Percentiles rank a stretch among this genome's conserved stretches.
phyloP scores from a whole-genome alignment of 2,797 vertebrate genomes.

The Australoheros facetus region DNA sequence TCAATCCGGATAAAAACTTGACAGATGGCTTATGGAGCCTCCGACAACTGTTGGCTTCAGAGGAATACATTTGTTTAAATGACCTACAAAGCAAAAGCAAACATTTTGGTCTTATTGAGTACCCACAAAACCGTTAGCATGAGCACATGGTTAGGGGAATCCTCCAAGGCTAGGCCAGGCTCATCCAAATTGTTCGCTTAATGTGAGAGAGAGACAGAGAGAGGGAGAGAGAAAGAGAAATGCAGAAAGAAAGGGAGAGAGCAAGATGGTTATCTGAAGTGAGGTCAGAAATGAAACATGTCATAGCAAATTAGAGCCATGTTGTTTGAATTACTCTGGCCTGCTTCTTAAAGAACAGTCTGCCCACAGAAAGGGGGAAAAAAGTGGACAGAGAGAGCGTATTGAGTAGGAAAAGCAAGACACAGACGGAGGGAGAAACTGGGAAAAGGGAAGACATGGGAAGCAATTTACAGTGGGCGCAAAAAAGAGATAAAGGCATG shows the following conservation, averaged over 20 bases:
- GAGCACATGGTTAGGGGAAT: slow-evolving; percentile 67
- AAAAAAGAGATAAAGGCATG: slow-evolving; percentile 53
- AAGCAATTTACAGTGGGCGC: slow-evolving; percentile 53
- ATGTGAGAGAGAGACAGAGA: slow-evolving; percentile 28
- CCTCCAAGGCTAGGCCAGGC: slow-evolving; percentile 64
- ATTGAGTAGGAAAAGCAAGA: slow-evolving; percentile 42
- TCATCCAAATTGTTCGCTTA: slow-evolving; percentile 63
- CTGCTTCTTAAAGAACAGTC: slow-evolving; percentile 72
- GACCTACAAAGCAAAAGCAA: slow-evolving; percentile 71
- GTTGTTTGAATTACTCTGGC: slow-evolving; percentile 83
- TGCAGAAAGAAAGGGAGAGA: slow-evolving; percentile 58
- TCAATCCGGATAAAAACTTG: slow-evolving; percentile 44
- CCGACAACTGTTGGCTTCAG: slow-evolving; percentile 33
- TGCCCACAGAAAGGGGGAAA: slow-evolving; percentile 38
- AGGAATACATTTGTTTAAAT: slow-evolving; percentile 62
- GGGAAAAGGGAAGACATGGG: slow-evolving; percentile 18
- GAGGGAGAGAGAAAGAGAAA: slow-evolving; percentile 45
- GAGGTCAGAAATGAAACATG: slow-evolving; percentile 87
- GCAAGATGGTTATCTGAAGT: slow-evolving; percentile 84
- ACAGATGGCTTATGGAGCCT: slow-evolving; percentile 31
- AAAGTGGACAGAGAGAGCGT: slow-evolving; percentile 46
- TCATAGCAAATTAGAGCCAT: slow-evolving; percentile 86
- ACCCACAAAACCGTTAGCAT: slow-evolving; percentile 66
- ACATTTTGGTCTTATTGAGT: slow-evolving; percentile 66
- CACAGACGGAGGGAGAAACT: slow-evolving; percentile 11